Evolutionary conservation across 2,113 vertebrate genomes (phyloP).

Genomic region (Vulpes vulpes): DNA sequence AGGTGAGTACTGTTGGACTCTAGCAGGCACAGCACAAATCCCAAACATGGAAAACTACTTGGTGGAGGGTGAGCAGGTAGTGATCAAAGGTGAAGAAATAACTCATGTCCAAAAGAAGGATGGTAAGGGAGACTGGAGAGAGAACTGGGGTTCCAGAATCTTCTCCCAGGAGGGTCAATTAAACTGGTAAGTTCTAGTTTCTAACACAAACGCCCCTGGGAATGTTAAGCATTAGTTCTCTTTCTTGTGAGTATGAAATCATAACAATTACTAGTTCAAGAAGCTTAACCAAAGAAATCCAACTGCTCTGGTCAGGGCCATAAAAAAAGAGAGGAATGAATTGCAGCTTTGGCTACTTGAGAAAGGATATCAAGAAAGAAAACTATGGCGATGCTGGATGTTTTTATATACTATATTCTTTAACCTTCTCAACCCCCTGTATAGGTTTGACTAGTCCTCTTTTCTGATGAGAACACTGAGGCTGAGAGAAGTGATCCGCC

Average conservation of each 20-base stretch:
- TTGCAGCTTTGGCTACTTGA: not conserved
- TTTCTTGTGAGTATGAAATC: not conserved
- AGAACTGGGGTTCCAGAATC: not conserved
- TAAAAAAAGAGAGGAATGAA: not conserved
- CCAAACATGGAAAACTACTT: not conserved
- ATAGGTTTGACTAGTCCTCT: not conserved
- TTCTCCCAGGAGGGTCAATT: not conserved
- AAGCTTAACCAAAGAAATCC: not conserved
- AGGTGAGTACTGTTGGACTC: not conserved
- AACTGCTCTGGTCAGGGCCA: not conserved
- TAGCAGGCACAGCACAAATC: not conserved
- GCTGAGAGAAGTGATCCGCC: not conserved
- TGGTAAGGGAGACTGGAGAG: not conserved
- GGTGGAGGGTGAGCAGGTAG: too few species aligned
- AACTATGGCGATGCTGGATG: not conserved
- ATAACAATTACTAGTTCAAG: not conserved
- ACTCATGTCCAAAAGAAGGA: not conserved
- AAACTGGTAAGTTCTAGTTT: not conserved
- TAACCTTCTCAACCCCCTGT: not conserved
- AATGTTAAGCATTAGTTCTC: not conserved
- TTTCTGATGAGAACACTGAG: not conserved
- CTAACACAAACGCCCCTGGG: not conserved
- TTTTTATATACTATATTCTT: not conserved
- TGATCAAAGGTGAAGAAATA: not conserved
- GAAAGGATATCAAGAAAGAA: conserved; percentile 10